phyloP scores from a whole-genome alignment of 64 coral and sea anemone genomes.

The Actinia equina region DNA sequence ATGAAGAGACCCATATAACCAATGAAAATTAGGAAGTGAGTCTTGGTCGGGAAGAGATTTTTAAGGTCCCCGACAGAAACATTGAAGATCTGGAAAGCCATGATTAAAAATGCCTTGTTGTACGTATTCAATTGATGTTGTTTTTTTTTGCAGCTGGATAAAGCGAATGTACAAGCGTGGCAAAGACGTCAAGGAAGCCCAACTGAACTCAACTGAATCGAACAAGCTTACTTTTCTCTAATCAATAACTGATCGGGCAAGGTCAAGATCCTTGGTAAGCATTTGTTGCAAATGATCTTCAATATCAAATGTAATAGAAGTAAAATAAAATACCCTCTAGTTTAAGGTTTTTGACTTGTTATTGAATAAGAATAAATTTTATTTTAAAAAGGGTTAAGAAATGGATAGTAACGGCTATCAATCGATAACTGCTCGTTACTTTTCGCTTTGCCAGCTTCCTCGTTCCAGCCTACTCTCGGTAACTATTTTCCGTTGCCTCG shows the following conservation, averaged over 20 bases:
- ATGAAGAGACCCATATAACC: constrained; percentile 90
- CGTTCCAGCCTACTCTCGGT: not conserved
- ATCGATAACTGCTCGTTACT: constrained; percentile 8
- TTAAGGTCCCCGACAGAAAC: constrained; percentile 70
- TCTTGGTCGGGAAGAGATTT: constrained; percentile 89
- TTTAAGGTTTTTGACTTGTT: not conserved
- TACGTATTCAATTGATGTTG: not conserved
- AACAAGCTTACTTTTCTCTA: not conserved
- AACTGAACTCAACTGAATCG: too few relatives aligned
- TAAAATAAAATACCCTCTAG: not conserved
- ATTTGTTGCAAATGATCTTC: not conserved
- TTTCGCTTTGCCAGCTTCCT: not conserved
- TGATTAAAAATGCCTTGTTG: not conserved
- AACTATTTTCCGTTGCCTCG: constrained; percentile 11
- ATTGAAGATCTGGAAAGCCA: not conserved
- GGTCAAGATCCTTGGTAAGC: not conserved
- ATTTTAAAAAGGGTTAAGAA: not conserved
- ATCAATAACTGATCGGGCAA: not conserved
- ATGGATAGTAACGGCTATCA: not conserved
- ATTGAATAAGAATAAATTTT: not conserved
- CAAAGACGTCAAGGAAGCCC: not conserved
- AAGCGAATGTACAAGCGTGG: not conserved
- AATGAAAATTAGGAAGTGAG: constrained; percentile 89
- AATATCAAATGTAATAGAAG: not conserved
- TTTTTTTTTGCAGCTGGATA: not conserved